Conservation (phyloP, 2,888 invertebrate species). For the Andrena marginata region DNA sequence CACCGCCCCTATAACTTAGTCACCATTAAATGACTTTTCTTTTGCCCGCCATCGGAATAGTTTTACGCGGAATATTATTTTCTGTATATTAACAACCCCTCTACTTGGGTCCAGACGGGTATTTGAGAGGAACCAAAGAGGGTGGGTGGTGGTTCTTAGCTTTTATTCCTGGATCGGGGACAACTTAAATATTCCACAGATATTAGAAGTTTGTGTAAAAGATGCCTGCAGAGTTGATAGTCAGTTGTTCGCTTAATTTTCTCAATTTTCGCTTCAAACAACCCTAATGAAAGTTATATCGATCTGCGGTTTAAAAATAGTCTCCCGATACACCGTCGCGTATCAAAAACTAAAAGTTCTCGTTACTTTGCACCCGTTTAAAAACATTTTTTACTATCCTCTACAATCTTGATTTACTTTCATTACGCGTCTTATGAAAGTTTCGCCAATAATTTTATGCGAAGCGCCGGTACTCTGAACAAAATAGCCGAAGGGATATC, state of each 20-base stretch:
- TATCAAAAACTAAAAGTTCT: slow-evolving; percentile 8
- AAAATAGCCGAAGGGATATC: slow-evolving; percentile 24
- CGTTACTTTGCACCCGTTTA: background rate
- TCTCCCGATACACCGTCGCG: background rate
- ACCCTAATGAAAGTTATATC: background rate
- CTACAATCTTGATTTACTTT: slow-evolving; percentile 32
- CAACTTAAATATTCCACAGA: too few species aligned
- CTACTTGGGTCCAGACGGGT: background rate
- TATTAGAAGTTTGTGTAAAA: too few species aligned
- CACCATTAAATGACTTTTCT: slow-evolving; percentile 34
- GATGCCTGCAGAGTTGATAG: too few species aligned
- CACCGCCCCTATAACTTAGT: slow-evolving; percentile 15
- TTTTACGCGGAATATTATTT: slow-evolving; percentile 28
- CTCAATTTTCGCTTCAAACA: background rate
- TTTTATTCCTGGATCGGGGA: too few species aligned
- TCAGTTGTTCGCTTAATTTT: too few species aligned
- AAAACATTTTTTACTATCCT: slow-evolving; percentile 12
- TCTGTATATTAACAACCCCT: background rate
- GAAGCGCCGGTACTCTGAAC: background rate
- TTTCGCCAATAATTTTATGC: slow-evolving; percentile 31
- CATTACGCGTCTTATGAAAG: slow-evolving; percentile 18
- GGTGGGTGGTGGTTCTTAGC: background rate
- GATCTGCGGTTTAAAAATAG: background rate
- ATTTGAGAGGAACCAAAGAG: background rate
- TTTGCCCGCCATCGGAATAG: slow-evolving; percentile 16